Percentiles rank a stretch among this genome's conserved stretches.
These are phyloP conservation scores for Liodrosophila aerea DNA, from an alignment of 2,888 invertebrate species.

Conservation along the genomic window DNA sequence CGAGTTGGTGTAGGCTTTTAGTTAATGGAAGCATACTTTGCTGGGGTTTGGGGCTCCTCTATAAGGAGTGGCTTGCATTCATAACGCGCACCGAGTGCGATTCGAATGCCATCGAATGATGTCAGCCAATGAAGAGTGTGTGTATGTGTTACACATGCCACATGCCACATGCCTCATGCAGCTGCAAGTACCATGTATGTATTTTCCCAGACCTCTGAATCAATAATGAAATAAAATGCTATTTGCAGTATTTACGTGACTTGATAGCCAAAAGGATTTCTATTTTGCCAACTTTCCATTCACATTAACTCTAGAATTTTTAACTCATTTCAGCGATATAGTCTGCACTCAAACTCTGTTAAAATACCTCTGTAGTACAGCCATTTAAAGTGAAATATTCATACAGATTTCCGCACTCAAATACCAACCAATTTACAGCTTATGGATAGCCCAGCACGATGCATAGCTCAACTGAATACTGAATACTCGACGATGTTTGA, in stretches of 20 bases:
- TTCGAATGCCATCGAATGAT: constrained; percentile 66
- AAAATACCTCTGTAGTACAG: too few species aligned
- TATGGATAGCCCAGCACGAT: too few species aligned
- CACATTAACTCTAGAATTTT: too few species aligned
- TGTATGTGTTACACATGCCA: constrained; percentile 32
- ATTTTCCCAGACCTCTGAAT: constrained; percentile 36
- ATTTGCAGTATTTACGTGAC: constrained; percentile 65
- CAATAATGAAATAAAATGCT: constrained; percentile 35
- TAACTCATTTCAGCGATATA: too few species aligned
- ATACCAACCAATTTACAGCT: neutral
- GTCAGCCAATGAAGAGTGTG: constrained; percentile 52
- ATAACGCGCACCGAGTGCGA: constrained; percentile 23
- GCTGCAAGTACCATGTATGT: constrained; percentile 21
- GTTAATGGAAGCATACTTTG: constrained; percentile 54
- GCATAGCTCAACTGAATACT: too few species aligned
- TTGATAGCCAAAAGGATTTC: constrained; percentile 34
- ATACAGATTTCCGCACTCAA: too few species aligned
- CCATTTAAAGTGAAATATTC: too few species aligned
- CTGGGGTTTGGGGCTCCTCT: too few species aligned
- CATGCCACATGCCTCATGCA: constrained; percentile 27
- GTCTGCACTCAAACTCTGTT: too few species aligned
- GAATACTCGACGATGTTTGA: too few species aligned
- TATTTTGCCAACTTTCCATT: neutral
- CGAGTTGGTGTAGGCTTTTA: constrained; percentile 54
- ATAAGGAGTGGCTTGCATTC: constrained; percentile 19